Conservation (phyloP, 1,140 invertebrate genomes). For the Uloborus diversus region DNA sequence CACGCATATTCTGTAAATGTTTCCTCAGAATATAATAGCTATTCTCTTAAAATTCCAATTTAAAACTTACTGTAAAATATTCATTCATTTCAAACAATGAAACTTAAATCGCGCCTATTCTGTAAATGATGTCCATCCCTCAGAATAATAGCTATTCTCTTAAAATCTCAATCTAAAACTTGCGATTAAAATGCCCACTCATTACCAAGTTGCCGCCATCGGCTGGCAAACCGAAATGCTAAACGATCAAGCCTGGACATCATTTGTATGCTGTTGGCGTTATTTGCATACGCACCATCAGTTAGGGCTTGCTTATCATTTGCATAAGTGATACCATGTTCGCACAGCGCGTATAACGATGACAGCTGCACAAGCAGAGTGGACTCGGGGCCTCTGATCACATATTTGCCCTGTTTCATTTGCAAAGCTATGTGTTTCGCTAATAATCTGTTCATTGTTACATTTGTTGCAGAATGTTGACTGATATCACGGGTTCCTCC, state of each 20-base stretch:
- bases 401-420: conserved; percentile 35
- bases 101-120: too few species aligned
- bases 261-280: not conserved
- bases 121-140: too few species aligned
- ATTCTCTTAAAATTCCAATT: too few species aligned
- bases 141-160: conserved; percentile 29
- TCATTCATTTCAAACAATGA: too few species aligned
- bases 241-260: not conserved
- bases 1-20: too few species aligned
- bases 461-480: not conserved
- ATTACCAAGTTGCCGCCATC: not conserved
- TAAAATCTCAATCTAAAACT: conserved; percentile 48
- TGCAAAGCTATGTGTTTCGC: conserved; percentile 5
- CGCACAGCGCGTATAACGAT: conserved; percentile 17
- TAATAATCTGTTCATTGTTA: conserved; percentile 40
- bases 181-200: conserved; percentile 31
- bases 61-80: too few species aligned
- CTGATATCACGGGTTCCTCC: not conserved
- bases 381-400: conserved; percentile 27
- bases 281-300: not conserved
- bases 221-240: not conserved
- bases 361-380: conserved; percentile 12
- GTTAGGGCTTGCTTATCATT: not conserved
- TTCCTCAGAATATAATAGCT: too few species aligned
- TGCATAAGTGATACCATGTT: conserved; percentile 36